Evolutionary conservation across 1,140 invertebrate genomes (phyloP).

Genomic region (Solenopsis fugax): DNA sequence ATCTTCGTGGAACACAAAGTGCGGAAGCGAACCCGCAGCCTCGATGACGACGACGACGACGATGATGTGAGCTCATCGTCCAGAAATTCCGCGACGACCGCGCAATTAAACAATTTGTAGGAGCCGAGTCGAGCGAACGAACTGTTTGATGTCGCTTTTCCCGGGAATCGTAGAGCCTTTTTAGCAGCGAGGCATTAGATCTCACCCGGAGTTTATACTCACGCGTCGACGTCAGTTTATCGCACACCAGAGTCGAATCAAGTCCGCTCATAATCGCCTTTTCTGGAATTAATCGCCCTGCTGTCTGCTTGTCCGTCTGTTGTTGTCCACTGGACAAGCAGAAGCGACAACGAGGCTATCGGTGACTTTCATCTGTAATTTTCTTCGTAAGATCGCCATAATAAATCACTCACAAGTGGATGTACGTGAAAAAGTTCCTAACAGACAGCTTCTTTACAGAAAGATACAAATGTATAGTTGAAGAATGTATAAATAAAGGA

Average conservation of each 20-base stretch:
- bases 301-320: constrained; percentile 3
- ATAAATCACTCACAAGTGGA: constrained; percentile 9
- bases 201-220: constrained; percentile 45
- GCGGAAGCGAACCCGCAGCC: constrained; percentile 53
- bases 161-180: constrained; percentile 67
- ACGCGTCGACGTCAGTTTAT: constrained; percentile 23
- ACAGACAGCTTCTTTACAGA: not conserved
- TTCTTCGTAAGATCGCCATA: not conserved
- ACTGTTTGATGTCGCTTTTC: constrained; percentile 68
- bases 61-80: constrained; percentile 73
- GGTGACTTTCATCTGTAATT: not conserved
- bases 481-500: not conserved
- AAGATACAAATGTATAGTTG: not conserved
- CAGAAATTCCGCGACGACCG: constrained; percentile 71
- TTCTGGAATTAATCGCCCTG: constrained; percentile 24
- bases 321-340: not conserved
- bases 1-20: constrained; percentile 47
- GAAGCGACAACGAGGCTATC: not conserved
- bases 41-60: constrained; percentile 55
- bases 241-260: constrained; percentile 9
- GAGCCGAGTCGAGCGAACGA: constrained; percentile 43
- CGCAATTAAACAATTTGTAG: constrained; percentile 80
- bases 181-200: constrained; percentile 60
- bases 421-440: not conserved
- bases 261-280: constrained; percentile 59